Conservation (phyloP, 2,888 invertebrate genomes). For the Drosophila limbata region DNA sequence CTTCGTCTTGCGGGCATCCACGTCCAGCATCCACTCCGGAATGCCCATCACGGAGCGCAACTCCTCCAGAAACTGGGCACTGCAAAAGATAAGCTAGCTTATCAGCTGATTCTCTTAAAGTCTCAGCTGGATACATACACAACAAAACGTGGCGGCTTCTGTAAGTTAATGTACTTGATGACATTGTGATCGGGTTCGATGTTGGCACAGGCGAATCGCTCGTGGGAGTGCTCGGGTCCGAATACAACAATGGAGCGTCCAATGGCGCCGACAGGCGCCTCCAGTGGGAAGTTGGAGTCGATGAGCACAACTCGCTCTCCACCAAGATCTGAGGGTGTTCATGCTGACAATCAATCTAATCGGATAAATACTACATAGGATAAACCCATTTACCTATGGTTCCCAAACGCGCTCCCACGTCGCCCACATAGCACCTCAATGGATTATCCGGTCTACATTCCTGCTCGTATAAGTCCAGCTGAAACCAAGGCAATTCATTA, state of each 20-base stretch:
- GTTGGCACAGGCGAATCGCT: slow-evolving; percentile 95
- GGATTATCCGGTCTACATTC: slow-evolving; percentile 96
- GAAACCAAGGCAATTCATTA: slow-evolving; percentile 15
- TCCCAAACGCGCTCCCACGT: slow-evolving; percentile 93
- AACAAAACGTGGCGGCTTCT: slow-evolving; percentile 94
- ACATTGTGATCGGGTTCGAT: slow-evolving; percentile 96
- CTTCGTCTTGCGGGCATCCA: slow-evolving; percentile 93
- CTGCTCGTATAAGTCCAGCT: slow-evolving; percentile 93
- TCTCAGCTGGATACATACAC: slow-evolving; percentile 87
- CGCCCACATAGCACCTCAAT: slow-evolving; percentile 95
- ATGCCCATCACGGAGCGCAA: slow-evolving; percentile 92
- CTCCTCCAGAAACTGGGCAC: slow-evolving; percentile 93
- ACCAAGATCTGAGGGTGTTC: slow-evolving; percentile 88
- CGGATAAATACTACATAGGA: too few relatives aligned
- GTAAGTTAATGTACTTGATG: slow-evolving; percentile 94
- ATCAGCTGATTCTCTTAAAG: too few relatives aligned
- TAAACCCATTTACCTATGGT: slow-evolving; percentile 87
- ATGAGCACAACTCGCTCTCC: slow-evolving; percentile 91
- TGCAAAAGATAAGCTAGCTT: slow-evolving; percentile 76
- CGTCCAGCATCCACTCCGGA: slow-evolving; percentile 95
- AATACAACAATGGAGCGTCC: slow-evolving; percentile 94
- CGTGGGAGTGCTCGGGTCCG: slow-evolving; percentile 89
- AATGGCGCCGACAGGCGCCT: slow-evolving; percentile 91
- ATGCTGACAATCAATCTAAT: rapidly evolving
- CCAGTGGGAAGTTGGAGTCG: slow-evolving; percentile 95